phyloP scores from a whole-genome alignment of 2,113 vertebrate species.

The Alaudala cheleensis region DNA sequence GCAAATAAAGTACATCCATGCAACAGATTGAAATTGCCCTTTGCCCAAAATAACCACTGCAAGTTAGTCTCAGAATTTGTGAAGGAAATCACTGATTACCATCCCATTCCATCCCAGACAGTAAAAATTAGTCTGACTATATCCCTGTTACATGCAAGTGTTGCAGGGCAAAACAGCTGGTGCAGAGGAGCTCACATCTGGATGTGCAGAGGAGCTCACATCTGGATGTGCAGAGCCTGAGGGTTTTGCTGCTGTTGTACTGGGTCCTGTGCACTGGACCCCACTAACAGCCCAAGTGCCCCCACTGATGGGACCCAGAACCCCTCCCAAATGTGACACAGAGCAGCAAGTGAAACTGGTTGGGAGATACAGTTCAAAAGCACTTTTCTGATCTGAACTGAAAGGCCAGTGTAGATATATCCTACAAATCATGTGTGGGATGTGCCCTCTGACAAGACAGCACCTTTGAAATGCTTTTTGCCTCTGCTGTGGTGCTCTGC shows the following conservation, averaged over 20 bases:
- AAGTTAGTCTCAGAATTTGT: not conserved
- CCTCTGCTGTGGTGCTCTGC: not conserved
- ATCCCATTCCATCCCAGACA: not conserved
- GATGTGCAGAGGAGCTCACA: not conserved
- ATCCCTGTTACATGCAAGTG: too few species aligned
- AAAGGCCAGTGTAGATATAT: not conserved
- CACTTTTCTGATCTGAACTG: not conserved
- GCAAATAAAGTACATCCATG: not conserved
- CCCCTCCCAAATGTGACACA: not conserved
- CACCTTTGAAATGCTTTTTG: not conserved
- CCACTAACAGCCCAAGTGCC: not conserved
- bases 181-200: not conserved
- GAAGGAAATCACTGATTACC: not conserved
- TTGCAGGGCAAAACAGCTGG: not conserved
- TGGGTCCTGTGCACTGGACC: rapidly evolving
- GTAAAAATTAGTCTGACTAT: not conserved
- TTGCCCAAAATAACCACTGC: not conserved
- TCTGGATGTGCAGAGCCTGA: not conserved
- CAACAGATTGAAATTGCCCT: not conserved
- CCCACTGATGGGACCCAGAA: not conserved
- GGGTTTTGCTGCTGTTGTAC: not conserved
- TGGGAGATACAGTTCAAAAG: not conserved
- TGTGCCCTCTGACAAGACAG: not conserved
- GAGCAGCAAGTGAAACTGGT: not conserved
- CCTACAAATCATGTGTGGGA: not conserved